phyloP scores from a whole-genome alignment of 2,797 vertebrate species.

The Hemitrygon akajei region DNA sequence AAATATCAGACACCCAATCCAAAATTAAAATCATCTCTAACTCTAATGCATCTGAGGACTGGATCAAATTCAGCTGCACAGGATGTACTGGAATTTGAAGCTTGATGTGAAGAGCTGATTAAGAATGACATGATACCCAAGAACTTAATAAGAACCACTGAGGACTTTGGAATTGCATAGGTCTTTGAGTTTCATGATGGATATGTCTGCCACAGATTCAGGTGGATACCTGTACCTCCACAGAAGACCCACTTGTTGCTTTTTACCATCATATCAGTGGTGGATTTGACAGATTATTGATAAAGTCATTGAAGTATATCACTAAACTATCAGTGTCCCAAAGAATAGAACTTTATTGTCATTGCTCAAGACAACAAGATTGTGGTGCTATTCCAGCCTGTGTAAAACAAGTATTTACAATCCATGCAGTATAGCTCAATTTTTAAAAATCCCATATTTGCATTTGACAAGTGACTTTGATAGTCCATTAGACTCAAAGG shows the following conservation, averaged over 20 bases:
- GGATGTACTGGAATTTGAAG: not conserved
- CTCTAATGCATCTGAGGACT: not conserved
- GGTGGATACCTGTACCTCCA: not conserved
- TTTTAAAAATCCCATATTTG: no score
- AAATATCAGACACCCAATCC: not conserved
- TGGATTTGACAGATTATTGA: slow-evolving; percentile 15
- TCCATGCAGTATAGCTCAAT: no score
- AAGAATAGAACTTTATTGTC: not conserved
- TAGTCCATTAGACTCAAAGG: no score
- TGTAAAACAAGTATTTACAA: no score
- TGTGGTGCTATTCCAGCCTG: no score
- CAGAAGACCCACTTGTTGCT: not conserved
- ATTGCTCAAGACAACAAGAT: no score
- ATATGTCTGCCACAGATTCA: slow-evolving; percentile 12
- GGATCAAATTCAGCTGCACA: not conserved
- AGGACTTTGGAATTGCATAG: slow-evolving; percentile 10
- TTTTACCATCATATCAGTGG: not conserved
- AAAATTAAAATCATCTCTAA: not conserved
- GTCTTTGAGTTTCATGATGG: slow-evolving; percentile 19
- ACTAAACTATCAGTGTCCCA: not conserved
- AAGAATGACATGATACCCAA: slow-evolving; percentile 36
- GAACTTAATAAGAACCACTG: slow-evolving; percentile 33
- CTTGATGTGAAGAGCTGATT: not conserved
- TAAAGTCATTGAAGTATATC: not conserved
- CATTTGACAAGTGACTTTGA: no score